Percentiles rank a stretch among this genome's conserved stretches.
These are phyloP conservation scores for Neuroterus valhalla DNA, from an alignment of 1,140 invertebrate species.

Conservation along the genomic window DNA sequence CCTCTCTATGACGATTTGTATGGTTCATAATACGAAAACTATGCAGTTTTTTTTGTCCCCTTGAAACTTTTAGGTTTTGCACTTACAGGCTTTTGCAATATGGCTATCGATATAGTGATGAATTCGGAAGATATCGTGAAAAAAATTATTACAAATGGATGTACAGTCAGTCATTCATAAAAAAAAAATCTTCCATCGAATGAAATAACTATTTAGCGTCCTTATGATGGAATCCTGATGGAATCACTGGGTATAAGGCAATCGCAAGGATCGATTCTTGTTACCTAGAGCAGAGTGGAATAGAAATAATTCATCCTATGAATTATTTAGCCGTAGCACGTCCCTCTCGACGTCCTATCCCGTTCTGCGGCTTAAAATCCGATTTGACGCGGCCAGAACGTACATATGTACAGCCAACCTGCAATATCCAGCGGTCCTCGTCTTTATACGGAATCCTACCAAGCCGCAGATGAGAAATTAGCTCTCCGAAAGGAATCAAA, in stretches of 20 bases:
- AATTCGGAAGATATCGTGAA: too few species aligned
- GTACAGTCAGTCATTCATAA: too few species aligned
- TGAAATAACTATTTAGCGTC: not conserved
- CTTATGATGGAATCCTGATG: not conserved
- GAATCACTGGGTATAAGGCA: conserved; percentile 33
- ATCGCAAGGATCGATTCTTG: conserved; percentile 48
- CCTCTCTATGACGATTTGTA: too few species aligned
- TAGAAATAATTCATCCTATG: conserved; percentile 51
- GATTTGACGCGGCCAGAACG: conserved; percentile 36
- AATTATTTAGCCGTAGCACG: conserved; percentile 47
- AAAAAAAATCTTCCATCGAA: too few species aligned
- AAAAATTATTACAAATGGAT: too few species aligned
- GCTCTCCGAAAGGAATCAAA: not conserved
- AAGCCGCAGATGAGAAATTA: not conserved
- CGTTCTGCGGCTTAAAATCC: conserved; percentile 42
- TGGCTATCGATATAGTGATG: too few species aligned
- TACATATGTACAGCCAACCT: conserved; percentile 24
- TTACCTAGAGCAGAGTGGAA: conserved; percentile 42
- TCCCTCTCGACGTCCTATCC: conserved; percentile 19
- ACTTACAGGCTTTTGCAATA: too few species aligned
- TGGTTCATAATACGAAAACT: too few species aligned
- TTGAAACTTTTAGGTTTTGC: too few species aligned
- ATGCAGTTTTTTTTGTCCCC: too few species aligned
- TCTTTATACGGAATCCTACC: not conserved
- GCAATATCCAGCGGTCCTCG: not conserved